Percentiles rank a stretch among this genome's conserved stretches.
Conservation (phyloP, 2,113 vertebrate genomes). For the Pelecanus crispus region DNA sequence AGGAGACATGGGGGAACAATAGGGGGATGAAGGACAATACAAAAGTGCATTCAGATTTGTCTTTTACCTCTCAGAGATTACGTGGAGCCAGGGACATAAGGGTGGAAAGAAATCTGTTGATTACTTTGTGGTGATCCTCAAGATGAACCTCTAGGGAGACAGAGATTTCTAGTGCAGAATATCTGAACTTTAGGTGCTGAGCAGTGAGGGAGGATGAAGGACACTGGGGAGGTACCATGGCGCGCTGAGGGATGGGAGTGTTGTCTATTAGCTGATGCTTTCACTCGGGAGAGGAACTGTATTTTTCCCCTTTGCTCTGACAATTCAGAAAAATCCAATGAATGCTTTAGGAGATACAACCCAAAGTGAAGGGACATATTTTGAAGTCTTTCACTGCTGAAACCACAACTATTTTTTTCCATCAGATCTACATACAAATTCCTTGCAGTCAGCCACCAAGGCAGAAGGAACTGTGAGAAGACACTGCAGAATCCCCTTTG, state of each 20-base stretch:
- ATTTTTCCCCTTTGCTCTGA: not conserved
- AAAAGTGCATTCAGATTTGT: not conserved
- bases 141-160: not conserved
- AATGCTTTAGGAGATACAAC: not conserved
- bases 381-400: not conserved
- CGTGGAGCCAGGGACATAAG: not conserved
- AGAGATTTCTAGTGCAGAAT: not conserved
- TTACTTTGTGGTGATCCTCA: not conserved
- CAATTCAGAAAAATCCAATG: not conserved
- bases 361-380: not conserved
- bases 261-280: not conserved
- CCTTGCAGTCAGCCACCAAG: not conserved
- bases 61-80: not conserved
- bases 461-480: not conserved
- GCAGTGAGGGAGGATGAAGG: not conserved
- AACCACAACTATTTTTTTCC: not conserved
- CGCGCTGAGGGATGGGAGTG: not conserved
- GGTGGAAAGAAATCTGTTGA: not conserved
- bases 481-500: fast-evolving
- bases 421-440: not conserved
- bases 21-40: not conserved
- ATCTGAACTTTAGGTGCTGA: not conserved
- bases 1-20: not conserved
- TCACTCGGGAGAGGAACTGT: not conserved
- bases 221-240: not conserved